Evolutionary conservation across 1,140 invertebrate genomes (phyloP).

Genomic region (Listronotus oregonensis): DNA sequence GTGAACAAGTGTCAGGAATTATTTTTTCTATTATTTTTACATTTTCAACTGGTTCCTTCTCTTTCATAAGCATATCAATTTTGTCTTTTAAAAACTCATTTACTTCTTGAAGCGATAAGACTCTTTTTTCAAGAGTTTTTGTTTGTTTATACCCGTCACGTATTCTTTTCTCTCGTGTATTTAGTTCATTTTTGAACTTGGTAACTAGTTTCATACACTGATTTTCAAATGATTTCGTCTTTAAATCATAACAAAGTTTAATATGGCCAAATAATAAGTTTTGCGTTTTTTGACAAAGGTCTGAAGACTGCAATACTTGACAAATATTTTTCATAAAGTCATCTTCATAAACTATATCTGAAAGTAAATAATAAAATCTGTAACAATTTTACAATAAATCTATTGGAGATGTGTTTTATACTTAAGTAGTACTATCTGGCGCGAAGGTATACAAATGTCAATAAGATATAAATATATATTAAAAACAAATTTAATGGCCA

Average conservation of each 20-base stretch:
- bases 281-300: slow-evolving; percentile 11
- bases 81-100: slow-evolving; percentile 19
- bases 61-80: slow-evolving; percentile 8
- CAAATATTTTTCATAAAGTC: slow-evolving; percentile 23
- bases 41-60: background rate
- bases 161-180: slow-evolving; percentile 14
- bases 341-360: slow-evolving; percentile 15
- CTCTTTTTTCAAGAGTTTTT: slow-evolving; percentile 30
- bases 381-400: no score
- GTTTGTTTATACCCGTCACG: slow-evolving; percentile 11
- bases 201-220: slow-evolving; percentile 22
- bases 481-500: no score
- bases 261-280: slow-evolving; percentile 11
- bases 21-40: slow-evolving; percentile 8
- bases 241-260: slow-evolving; percentile 27
- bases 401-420: no score
- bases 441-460: no score
- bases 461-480: no score
- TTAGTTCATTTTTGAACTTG: slow-evolving; percentile 32
- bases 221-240: slow-evolving; percentile 17
- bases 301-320: slow-evolving; percentile 5
- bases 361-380: slow-evolving; percentile 2
- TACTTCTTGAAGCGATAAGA: slow-evolving; percentile 13
- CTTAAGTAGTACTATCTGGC: no score
- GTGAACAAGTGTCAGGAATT: slow-evolving; percentile 9